Conservation (phyloP, 2,888 invertebrate species). For the Pherbina coryleti region DNA sequence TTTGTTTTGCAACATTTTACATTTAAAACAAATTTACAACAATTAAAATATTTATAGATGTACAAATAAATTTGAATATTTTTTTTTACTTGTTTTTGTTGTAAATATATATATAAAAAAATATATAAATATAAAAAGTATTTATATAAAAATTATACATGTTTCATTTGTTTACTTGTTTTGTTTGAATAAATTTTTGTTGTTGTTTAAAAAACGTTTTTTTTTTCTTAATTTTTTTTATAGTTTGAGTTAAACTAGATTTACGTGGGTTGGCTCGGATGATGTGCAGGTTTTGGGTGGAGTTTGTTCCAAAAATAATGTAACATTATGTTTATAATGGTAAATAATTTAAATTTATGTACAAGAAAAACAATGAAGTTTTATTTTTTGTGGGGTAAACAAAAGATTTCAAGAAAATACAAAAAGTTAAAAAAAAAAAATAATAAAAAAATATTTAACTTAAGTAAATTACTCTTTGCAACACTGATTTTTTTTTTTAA, state of each 20-base stretch:
- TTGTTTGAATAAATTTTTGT: constrained; percentile 36
- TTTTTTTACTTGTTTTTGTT: constrained; percentile 38
- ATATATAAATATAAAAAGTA: constrained; percentile 5
- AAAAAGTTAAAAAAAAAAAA: constrained; percentile 22
- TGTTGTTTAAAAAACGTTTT: constrained; percentile 22
- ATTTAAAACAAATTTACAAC: constrained; percentile 30
- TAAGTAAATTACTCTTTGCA: constrained; percentile 18
- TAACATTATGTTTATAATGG: constrained; percentile 22
- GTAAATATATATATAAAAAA: constrained; percentile 8
- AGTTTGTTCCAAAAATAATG: constrained; percentile 10
- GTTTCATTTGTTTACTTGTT: constrained; percentile 58
- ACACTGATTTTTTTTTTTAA: constrained; percentile 24
- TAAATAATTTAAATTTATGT: constrained; percentile 39
- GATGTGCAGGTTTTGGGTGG: not conserved
- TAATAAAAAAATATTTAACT: constrained; percentile 13
- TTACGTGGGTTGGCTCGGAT: not conserved
- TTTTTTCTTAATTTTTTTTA: constrained; percentile 19
- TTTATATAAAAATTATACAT: constrained; percentile 36
- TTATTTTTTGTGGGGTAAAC: constrained; percentile 10
- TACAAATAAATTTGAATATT: constrained; percentile 15
- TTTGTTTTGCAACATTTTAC: constrained; percentile 19
- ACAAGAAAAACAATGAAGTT: constrained; percentile 36
- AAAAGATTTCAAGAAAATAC: constrained; percentile 13
- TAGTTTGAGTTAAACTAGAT: not conserved
- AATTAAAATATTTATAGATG: constrained; percentile 34